phyloP scores from a whole-genome alignment of 2,113 vertebrate species.

The Bubo bubo region DNA sequence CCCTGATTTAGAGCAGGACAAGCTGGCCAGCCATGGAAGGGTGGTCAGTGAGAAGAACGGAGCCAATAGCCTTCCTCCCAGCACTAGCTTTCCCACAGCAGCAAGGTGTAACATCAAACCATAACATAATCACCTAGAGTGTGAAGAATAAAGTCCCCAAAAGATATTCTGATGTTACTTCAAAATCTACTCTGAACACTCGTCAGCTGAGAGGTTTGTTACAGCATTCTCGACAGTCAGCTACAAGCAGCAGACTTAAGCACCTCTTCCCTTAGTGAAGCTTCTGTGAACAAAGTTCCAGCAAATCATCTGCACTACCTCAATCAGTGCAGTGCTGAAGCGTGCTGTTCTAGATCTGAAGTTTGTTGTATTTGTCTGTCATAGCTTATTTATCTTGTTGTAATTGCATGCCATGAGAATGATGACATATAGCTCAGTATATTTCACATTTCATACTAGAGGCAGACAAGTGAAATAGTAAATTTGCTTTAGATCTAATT shows the following conservation, averaged over 20 bases:
- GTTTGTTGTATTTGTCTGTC: not conserved
- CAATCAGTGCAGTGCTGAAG: accelerated
- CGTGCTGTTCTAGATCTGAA: not conserved
- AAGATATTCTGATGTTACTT: not conserved
- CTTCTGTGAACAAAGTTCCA: not conserved
- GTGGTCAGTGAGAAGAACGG: not conserved
- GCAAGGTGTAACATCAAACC: not conserved
- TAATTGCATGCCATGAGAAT: not conserved
- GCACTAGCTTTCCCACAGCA: not conserved
- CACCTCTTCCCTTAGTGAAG: not conserved
- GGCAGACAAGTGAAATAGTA: not conserved
- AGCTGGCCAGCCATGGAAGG: not conserved
- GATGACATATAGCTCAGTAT: not conserved
- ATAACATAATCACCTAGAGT: not conserved
- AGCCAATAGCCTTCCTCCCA: not conserved
- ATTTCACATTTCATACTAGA: not conserved
- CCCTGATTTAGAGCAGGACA: not conserved
- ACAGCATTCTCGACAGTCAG: not conserved
- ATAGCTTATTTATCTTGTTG: not conserved
- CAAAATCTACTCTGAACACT: not conserved
- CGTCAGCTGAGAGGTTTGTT: accelerated
- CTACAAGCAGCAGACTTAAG: not conserved
- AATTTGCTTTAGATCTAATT: not conserved
- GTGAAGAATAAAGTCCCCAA: not conserved
- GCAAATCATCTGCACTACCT: not conserved